Conservation (phyloP, 2,113 vertebrate species). For the Lutjanus erythropterus region DNA sequence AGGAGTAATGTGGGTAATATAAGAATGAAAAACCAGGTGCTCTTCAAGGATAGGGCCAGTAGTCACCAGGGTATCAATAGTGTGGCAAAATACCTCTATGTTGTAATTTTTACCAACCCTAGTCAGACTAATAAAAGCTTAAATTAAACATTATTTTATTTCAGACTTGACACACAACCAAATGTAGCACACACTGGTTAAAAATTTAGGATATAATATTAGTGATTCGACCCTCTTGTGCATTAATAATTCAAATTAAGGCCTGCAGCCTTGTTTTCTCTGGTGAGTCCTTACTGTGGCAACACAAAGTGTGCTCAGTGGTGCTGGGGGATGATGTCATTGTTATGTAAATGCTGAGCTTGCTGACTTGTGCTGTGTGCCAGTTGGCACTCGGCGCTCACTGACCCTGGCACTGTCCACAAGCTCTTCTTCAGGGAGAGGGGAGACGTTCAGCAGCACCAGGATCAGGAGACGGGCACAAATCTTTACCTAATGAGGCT, state of each 20-base stretch:
- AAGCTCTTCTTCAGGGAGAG: conserved; percentile 20
- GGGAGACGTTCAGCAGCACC: conserved; percentile 18
- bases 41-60: no score
- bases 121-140: not conserved
- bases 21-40: no score
- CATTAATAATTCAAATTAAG: conserved; percentile 4
- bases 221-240: not conserved
- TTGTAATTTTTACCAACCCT: not conserved
- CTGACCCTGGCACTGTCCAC: conserved; percentile 64
- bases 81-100: not conserved
- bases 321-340: conserved; percentile 81
- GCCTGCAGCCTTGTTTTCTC: not conserved
- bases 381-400: conserved; percentile 73
- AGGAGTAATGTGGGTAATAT: no score
- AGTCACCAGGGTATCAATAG: not conserved
- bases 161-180: not conserved
- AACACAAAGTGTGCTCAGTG: conserved; percentile 38
- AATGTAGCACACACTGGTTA: not conserved
- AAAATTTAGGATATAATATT: not conserved
- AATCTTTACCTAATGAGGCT: not conserved
- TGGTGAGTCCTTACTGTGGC: conserved; percentile 25
- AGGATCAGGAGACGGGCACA: not conserved
- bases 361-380: conserved; percentile 65
- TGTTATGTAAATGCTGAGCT: conserved; percentile 82
- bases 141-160: not conserved